These are phyloP conservation scores for Parasteatoda lunata DNA, from an alignment of 2,888 invertebrate genomes.

Conservation along the genomic window DNA sequence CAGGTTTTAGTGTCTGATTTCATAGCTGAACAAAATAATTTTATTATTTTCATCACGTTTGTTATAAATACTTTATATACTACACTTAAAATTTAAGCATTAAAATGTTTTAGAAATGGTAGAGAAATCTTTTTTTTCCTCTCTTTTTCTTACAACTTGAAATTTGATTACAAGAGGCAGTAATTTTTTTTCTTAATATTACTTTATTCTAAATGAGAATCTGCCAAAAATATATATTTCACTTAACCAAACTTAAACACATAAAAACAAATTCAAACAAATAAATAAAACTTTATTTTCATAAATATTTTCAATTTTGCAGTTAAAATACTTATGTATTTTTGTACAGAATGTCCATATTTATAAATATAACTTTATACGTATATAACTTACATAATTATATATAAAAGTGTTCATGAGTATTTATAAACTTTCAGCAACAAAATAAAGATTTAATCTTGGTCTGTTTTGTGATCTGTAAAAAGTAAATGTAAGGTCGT, in stretches of 20 bases:
- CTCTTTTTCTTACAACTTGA: no score
- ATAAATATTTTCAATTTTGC: neutral
- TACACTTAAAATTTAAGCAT: no score
- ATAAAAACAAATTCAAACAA: neutral
- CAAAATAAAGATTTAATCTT: constrained; percentile 15
- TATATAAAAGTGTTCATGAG: constrained; percentile 38
- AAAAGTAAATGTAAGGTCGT: neutral
- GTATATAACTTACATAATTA: constrained; percentile 10
- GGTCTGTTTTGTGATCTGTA: neutral
- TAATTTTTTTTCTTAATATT: no score
- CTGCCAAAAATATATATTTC: no score
- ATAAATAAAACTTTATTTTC: neutral
- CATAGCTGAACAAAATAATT: no score
- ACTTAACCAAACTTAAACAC: neutral
- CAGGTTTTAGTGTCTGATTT: no score
- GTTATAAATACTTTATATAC: no score
- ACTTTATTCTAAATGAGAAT: no score
- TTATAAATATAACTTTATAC: constrained; percentile 43
- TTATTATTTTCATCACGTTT: no score
- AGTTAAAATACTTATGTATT: constrained; percentile 13
- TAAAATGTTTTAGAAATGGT: no score
- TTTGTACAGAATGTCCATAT: constrained; percentile 20
- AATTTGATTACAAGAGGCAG: no score
- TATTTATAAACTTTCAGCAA: constrained; percentile 8
- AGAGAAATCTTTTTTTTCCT: no score